Evolutionary conservation across 2,113 vertebrate species (phyloP), one percentile per base, ranked within the genome.

Genomic region (Pao palembangensis): DNA sequence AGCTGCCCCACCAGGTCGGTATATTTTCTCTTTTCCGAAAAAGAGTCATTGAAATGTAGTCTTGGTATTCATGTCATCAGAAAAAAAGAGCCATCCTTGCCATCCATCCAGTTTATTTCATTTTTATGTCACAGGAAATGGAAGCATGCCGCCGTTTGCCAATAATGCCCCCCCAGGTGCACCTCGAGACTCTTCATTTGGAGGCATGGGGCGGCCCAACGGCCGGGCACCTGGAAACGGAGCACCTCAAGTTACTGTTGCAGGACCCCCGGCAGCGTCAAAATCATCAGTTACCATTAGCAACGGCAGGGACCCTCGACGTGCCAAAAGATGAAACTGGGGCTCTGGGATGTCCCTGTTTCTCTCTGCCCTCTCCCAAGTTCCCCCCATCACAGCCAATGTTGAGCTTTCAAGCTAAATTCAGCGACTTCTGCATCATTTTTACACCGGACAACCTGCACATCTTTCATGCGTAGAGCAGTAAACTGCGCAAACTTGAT

Each of bases 291-390:
- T 87, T 82, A 90, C 91, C 61, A 92, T 96, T 80, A 96, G 92
- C 88, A 99, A 95, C 17, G 94, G 95, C 91, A 94, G 96, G 88
- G 97, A 99, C 75, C 96, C 96, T 63, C 92, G 97, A 70, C 94
- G 94, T 88, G 94, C 93, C 69, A 92, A 92, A 78, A 92, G 91
- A 92, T 92, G 81, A 91, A 74, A 68, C 11, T 46, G 58, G 15
- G 59, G 52, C 48, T 14, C 14, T 44, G 53, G 55, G 63, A 44
- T 8, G 3, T 51, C 42, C n/a, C 56, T 5, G 12, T 23, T 44
- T n/a, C 43, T 52, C 28, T 58, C 44, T 6, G 3, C 14, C 6
- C 51, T 12, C 5, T 21, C 8, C 47, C 25, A 18, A 57, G 16
- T 18, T 53, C 14, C 17, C 44, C 51, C 2, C 55, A 41, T 66